These are phyloP conservation scores for Drosophila trichaetosa DNA, from an alignment of 2,888 invertebrate genomes.

Conservation along the genomic window DNA sequence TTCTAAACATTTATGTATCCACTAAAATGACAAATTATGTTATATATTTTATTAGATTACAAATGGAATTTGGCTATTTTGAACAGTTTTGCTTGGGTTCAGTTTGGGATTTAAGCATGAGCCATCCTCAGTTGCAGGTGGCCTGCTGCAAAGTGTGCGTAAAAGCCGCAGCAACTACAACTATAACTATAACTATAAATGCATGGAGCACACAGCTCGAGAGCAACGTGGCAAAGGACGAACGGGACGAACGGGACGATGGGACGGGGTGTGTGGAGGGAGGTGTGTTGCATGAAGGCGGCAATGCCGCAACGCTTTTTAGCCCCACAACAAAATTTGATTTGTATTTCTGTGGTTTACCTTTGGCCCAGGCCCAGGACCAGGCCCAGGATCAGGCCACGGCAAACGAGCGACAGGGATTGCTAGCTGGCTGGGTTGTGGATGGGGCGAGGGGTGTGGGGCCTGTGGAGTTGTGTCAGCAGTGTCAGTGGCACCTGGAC, in stretches of 20 bases:
- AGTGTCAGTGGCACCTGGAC: conserved; percentile 80
- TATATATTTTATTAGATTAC: not conserved
- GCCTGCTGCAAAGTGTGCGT: not conserved
- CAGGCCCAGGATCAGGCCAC: conserved; percentile 32
- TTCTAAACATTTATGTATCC: not conserved
- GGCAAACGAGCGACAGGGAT: conserved; percentile 35
- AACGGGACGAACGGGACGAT: not conserved
- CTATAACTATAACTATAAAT: conserved; percentile 1
- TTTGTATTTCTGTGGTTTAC: conserved; percentile 84
- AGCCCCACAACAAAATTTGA: conserved; percentile 83
- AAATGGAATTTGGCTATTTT: not conserved
- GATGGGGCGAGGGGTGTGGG: too few relatives aligned
- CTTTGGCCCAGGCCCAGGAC: conserved; percentile 71
- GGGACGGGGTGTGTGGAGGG: not conserved
- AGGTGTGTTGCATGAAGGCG: conserved; percentile 12
- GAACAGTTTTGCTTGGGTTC: not conserved
- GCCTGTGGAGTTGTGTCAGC: conserved; percentile 49
- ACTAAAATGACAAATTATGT: not conserved
- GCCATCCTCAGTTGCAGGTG: not conserved
- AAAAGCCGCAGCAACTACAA: not conserved
- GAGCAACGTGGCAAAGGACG: not conserved
- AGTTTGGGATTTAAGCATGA: not conserved
- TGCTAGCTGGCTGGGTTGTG: not conserved
- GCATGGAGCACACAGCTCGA: not conserved
- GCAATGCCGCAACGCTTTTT: conserved; percentile 71